phyloP scores from a whole-genome alignment of 64 coral and sea anemone genomes.

The Pachyseris speciosa region DNA sequence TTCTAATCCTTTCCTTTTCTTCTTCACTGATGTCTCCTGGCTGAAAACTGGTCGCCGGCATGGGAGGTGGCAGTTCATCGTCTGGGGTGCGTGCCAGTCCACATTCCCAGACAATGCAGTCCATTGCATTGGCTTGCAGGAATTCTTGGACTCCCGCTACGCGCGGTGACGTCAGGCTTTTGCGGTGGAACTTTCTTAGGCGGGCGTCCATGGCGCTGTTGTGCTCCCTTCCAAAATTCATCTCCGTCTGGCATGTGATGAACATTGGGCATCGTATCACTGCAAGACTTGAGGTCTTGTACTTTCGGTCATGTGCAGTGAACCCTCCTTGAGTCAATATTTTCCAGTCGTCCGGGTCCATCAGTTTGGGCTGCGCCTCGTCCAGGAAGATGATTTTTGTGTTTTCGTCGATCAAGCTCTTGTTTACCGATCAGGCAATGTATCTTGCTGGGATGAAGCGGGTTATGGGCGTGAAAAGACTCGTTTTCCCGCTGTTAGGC shows the following conservation, averaged over 20 bases:
- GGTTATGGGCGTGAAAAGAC: background rate
- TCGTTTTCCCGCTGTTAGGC: slow-evolving; percentile 33
- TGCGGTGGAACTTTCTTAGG: background rate
- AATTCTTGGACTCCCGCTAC: background rate
- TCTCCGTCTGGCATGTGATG: slow-evolving; percentile 29
- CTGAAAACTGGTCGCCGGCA: no score
- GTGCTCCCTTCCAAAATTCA: background rate
- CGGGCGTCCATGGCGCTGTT: background rate
- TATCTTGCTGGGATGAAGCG: background rate
- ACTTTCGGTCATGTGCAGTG: background rate
- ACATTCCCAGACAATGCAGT: slow-evolving; percentile 21
- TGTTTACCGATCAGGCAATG: slow-evolving; percentile 33
- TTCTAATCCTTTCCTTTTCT: no score
- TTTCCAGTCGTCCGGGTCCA: slow-evolving; percentile 52
- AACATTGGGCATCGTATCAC: slow-evolving; percentile 41
- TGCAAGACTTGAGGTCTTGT: background rate
- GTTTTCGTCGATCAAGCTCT: slow-evolving; percentile 21
- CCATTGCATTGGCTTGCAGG: no score
- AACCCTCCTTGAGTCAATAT: slow-evolving; percentile 33
- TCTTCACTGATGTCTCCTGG: no score
- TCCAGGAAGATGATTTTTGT: slow-evolving; percentile 40
- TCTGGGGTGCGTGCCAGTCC: no score
- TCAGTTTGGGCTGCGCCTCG: background rate
- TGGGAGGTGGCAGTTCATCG: no score
- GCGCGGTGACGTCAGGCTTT: background rate